These are phyloP conservation scores for Climacteris rufus DNA, from an alignment of 2,113 vertebrate species.

Conservation along the genomic window DNA sequence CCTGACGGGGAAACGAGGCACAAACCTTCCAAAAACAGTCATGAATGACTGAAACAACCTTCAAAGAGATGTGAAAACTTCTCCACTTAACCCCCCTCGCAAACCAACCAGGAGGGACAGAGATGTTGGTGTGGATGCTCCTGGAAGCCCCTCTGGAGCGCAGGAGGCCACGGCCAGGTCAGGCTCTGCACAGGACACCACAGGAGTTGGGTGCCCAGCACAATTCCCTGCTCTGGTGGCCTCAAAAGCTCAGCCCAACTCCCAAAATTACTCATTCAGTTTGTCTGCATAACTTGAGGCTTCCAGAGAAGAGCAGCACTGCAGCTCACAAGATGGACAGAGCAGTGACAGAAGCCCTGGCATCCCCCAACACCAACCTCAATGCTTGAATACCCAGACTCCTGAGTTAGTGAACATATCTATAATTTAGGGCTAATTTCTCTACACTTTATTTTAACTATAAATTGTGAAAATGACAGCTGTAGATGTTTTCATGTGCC, in stretches of 20 bases:
- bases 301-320: not conserved
- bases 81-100: not conserved
- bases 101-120: accelerated
- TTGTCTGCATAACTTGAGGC: accelerated
- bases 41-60: not conserved
- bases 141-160: not conserved
- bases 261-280: accelerated
- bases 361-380: not conserved
- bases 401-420: accelerated
- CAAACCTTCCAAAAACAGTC: not conserved
- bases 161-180: accelerated
- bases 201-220: not conserved
- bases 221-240: not conserved
- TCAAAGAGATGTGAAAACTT: not conserved
- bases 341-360: too few species aligned
- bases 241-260: not conserved
- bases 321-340: not conserved
- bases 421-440: not conserved
- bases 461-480: not conserved
- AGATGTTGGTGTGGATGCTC: not conserved
- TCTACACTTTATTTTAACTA: accelerated
- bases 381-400: accelerated
- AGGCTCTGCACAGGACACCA: not conserved
- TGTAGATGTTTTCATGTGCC: accelerated
- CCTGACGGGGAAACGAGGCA: not conserved